Conservation (phyloP, 92 coral and sea anemone genomes). For the Phymanthus crucifer region DNA sequence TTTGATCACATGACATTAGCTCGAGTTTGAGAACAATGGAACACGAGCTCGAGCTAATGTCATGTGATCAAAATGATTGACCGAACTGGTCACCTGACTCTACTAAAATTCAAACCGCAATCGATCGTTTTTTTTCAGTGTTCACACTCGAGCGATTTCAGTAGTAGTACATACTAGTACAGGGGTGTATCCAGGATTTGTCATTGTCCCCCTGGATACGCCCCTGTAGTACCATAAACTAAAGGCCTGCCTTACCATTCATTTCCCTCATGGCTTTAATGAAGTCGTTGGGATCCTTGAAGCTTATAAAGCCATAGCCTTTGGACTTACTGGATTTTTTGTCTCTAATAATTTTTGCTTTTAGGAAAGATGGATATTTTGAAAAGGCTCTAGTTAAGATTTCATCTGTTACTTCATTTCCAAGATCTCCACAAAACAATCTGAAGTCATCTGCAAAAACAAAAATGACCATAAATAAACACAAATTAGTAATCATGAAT, state of each 20-base stretch:
- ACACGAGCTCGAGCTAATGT: too few relatives aligned
- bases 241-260: constrained; percentile 78
- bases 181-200: too few relatives aligned
- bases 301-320: constrained; percentile 97
- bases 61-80: too few relatives aligned
- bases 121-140: too few relatives aligned
- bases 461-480: background rate
- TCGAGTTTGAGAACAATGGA: too few relatives aligned
- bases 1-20: too few relatives aligned
- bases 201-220: background rate
- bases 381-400: constrained; percentile 81
- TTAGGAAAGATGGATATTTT: constrained; percentile 90
- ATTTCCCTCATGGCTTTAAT: constrained; percentile 98
- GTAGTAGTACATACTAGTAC: too few relatives aligned
- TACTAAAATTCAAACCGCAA: too few relatives aligned
- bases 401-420: constrained; percentile 98
- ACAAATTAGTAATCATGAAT: background rate
- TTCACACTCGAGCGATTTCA: too few relatives aligned
- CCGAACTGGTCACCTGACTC: too few relatives aligned
- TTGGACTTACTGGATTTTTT: constrained; percentile 90
- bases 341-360: constrained; percentile 92
- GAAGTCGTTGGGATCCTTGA: constrained; percentile 94
- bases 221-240: too few relatives aligned
- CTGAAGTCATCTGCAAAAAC: constrained; percentile 95
- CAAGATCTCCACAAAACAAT: constrained; percentile 96